These are phyloP conservation scores for Acrossocheilus wenchowensis DNA, from an alignment of 2,797 vertebrate genomes.

Conservation along the genomic window DNA sequence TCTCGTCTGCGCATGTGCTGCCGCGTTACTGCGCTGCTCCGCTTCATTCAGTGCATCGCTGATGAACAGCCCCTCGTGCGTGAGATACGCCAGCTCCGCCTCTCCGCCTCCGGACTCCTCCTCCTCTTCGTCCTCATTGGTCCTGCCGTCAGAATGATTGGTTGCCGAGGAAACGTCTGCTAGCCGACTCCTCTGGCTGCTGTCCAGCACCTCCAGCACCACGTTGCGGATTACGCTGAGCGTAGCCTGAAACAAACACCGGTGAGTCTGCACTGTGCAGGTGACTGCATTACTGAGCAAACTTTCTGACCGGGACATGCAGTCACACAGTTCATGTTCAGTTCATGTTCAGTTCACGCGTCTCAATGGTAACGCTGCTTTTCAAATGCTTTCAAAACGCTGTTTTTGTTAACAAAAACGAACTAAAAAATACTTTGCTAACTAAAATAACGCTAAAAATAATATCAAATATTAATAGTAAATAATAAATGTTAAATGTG, in stretches of 20 bases:
- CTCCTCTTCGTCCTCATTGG: constrained; percentile 56
- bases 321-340: not conserved
- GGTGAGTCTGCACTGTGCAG: not conserved
- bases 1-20: constrained; percentile 62
- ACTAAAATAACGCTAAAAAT: not conserved
- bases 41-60: constrained; percentile 87
- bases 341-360: not conserved
- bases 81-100: constrained; percentile 92
- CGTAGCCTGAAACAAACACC: constrained; percentile 79
- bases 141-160: constrained; percentile 70
- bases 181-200: constrained; percentile 83
- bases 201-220: constrained; percentile 90
- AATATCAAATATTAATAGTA: not conserved
- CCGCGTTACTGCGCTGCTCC: constrained; percentile 68
- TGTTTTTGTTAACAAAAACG: not conserved
- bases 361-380: not conserved
- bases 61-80: constrained; percentile 94
- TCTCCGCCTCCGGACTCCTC: constrained; percentile 72
- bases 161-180: constrained; percentile 69
- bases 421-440: too few relatives aligned
- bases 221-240: constrained; percentile 86
- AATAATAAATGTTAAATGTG: too few relatives aligned
- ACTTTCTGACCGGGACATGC: not conserved
- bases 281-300: not conserved
- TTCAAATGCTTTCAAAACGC: not conserved